Evolutionary conservation across 2,888 invertebrate genomes (phyloP).

Genomic region (Drosophila nr. medialis): DNA sequence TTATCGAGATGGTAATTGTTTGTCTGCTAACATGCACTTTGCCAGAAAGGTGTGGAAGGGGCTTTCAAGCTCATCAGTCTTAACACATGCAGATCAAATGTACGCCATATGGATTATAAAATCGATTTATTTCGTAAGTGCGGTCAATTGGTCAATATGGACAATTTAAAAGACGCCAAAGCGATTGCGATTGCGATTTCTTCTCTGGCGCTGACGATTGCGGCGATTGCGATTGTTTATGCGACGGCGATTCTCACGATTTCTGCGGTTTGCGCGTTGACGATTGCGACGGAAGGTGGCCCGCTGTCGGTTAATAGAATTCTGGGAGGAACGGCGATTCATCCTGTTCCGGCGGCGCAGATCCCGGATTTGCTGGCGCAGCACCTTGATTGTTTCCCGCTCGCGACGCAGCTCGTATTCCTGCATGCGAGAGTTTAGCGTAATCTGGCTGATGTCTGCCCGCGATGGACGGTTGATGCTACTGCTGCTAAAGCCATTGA

Average conservation of each 20-base stretch:
- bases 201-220: constrained; percentile 12
- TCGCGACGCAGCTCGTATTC: constrained; percentile 60
- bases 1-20: not conserved
- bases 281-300: constrained; percentile 1
- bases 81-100: not conserved
- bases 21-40: not conserved
- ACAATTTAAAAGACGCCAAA: not conserved
- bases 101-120: not conserved
- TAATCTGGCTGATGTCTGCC: not conserved
- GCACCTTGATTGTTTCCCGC: constrained; percentile 47
- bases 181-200: constrained; percentile 15
- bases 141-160: not conserved
- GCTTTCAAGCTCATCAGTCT: not conserved
- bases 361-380: constrained; percentile 32
- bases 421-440: constrained; percentile 7
- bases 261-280: constrained; percentile 26
- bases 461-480: constrained; percentile 9
- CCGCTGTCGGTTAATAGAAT: not conserved
- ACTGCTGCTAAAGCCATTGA: not conserved
- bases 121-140: not conserved
- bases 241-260: constrained; percentile 25
- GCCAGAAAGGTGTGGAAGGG: not conserved
- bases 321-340: constrained; percentile 1
- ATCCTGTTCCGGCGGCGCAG: not conserved
- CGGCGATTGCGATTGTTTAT: constrained; percentile 2